These are phyloP conservation scores for Muricea muricata DNA, from an alignment of 92 coral and sea anemone genomes.

Conservation along the genomic window DNA sequence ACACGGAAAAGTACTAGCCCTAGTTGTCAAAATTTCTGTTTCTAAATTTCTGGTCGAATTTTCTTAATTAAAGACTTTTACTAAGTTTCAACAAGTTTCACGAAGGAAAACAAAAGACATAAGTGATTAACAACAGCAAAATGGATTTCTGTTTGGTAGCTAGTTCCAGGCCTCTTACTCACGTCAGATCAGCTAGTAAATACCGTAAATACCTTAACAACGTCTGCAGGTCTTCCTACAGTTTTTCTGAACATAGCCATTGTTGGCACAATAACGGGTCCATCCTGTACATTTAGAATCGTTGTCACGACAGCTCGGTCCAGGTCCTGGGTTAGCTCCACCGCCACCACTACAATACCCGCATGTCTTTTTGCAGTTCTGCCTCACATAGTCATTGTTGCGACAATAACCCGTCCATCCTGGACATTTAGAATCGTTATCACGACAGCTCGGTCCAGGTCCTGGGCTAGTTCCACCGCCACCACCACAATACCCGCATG, in stretches of 20 bases:
- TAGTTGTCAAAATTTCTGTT: too few species aligned
- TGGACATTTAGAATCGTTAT: background rate
- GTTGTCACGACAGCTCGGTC: conserved; percentile 35
- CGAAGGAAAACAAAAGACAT: too few species aligned
- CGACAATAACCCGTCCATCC: background rate
- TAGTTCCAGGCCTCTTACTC: too few species aligned
- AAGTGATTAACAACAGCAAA: too few species aligned
- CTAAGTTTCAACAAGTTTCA: too few species aligned
- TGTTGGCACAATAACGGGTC: conserved; percentile 51
- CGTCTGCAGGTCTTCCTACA: conserved; percentile 70
- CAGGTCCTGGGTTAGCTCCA: conserved; percentile 10
- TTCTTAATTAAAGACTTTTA: too few species aligned
- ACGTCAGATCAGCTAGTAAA: too few species aligned
- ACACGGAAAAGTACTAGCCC: too few species aligned
- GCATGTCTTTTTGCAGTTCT: background rate
- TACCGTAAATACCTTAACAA: conserved; percentile 32
- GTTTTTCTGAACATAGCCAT: conserved; percentile 58
- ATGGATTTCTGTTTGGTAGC: too few species aligned
- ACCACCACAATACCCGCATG: conserved; percentile 37
- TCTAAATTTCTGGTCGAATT: too few species aligned
- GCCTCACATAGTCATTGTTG: background rate
- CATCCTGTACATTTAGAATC: conserved; percentile 55
- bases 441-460: background rate
- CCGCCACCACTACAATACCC: conserved; percentile 20
- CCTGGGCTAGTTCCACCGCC: too few species aligned